These are phyloP conservation scores for Caenorhabditis wallacei DNA, from an alignment of 2,888 invertebrate species.

Conservation along the genomic window DNA sequence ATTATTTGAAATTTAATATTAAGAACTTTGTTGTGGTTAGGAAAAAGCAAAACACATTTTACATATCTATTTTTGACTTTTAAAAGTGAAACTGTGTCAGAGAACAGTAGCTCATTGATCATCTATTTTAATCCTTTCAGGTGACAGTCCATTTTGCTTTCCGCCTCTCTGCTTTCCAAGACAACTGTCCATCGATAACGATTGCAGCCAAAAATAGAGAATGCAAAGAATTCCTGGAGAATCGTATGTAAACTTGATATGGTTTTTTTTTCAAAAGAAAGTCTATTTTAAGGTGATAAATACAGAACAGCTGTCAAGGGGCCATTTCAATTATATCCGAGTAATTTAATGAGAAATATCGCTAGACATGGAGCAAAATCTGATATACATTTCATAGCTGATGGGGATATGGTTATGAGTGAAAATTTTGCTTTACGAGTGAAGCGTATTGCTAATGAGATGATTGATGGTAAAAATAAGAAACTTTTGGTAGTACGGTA, in stretches of 20 bases:
- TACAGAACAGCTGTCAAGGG: slow-evolving; percentile 20
- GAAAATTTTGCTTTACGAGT: slow-evolving; percentile 36
- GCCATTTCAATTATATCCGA: slow-evolving; percentile 72
- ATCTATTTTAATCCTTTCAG: slow-evolving; percentile 28
- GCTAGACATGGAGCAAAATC: slow-evolving; percentile 70
- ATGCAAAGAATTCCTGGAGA: slow-evolving; percentile 29
- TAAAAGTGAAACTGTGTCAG: slow-evolving; percentile 2
- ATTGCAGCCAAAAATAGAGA: slow-evolving; percentile 18
- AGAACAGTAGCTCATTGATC: slow-evolving; percentile 21
- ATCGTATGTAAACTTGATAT: slow-evolving; percentile 1
- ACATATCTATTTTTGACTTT: slow-evolving; percentile 14
- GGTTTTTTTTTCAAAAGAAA: neutral
- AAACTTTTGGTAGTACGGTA: slow-evolving; percentile 60
- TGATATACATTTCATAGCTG: slow-evolving; percentile 69
- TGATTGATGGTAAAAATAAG: slow-evolving; percentile 56
- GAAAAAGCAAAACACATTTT: too few species aligned
- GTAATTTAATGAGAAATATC: slow-evolving; percentile 73
- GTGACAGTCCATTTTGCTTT: slow-evolving; percentile 67
- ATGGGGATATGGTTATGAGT: slow-evolving; percentile 69
- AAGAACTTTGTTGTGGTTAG: too few species aligned
- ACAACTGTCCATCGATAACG: slow-evolving; percentile 40
- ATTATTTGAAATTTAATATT: too few species aligned
- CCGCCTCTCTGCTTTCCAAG: slow-evolving; percentile 63
- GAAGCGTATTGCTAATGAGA: slow-evolving; percentile 60
- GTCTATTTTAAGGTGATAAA: neutral